Evolutionary conservation across 30 jellyfish, hydroid and myxozoan species (phyloP).

Genomic region (Morbakka virulenta): DNA sequence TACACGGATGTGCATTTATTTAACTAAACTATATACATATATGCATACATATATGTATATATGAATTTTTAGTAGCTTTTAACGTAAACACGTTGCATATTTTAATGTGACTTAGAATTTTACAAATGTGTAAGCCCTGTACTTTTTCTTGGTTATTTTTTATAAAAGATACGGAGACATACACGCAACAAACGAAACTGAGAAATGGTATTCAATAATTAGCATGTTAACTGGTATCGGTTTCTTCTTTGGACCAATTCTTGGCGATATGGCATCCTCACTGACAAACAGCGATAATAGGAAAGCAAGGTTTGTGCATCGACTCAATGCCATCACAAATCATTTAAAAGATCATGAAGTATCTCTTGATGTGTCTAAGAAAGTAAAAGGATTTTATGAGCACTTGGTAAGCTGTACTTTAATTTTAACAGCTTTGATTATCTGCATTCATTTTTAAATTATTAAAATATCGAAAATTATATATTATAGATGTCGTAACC

Average conservation of each 20-base stretch:
- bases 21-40: too few species aligned
- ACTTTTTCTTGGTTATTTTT: too few species aligned
- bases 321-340: conserved; percentile 36
- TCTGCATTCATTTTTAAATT: too few species aligned
- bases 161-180: conserved; percentile 64
- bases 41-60: too few species aligned
- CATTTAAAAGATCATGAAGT: conserved; percentile 34
- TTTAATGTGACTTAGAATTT: background rate
- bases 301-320: conserved; percentile 49
- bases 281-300: conserved; percentile 58
- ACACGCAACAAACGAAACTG: conserved; percentile 52
- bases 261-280: conserved; percentile 77
- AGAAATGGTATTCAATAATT: conserved; percentile 51
- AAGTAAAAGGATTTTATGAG: conserved; percentile 37
- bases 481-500: too few species aligned
- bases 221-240: conserved; percentile 71
- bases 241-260: conserved; percentile 66
- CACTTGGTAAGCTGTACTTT: conserved; percentile 44
- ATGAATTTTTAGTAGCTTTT: background rate
- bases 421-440: too few species aligned
- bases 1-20: too few species aligned
- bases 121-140: background rate
- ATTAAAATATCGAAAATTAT: too few species aligned
- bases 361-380: background rate
- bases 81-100: background rate